phyloP scores from a whole-genome alignment of 2,113 vertebrate species.

The Telmatochromis sp. region DNA sequence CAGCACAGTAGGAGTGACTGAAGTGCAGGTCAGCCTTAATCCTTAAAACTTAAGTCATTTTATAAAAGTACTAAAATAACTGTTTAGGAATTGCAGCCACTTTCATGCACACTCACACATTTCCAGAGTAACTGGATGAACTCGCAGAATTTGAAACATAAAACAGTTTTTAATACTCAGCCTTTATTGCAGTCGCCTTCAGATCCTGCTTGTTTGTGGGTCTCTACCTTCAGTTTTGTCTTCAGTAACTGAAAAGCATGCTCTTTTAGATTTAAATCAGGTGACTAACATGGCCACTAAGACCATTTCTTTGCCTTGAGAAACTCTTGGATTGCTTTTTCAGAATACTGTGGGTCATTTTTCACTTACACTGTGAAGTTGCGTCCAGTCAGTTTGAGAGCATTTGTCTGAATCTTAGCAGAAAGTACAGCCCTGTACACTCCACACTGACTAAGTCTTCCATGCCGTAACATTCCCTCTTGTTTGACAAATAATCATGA shows the following conservation, averaged over 20 bases:
- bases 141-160: background rate
- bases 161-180: background rate
- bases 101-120: background rate
- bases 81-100: background rate
- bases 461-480: background rate
- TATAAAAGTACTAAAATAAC: background rate
- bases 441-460: background rate
- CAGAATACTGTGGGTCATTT: background rate
- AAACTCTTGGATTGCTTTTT: background rate
- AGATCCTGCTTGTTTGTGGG: background rate
- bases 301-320: background rate
- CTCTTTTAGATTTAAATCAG: background rate
- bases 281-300: background rate
- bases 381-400: background rate
- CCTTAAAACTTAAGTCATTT: background rate
- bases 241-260: background rate
- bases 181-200: background rate
- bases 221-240: background rate
- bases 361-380: background rate
- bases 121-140: background rate
- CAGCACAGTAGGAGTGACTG: background rate
- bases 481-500: background rate
- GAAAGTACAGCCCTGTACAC: background rate
- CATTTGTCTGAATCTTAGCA: background rate
- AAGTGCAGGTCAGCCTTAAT: background rate